These are phyloP conservation scores for Atta texana DNA, from an alignment of 1,140 invertebrate genomes.

Conservation along the genomic window DNA sequence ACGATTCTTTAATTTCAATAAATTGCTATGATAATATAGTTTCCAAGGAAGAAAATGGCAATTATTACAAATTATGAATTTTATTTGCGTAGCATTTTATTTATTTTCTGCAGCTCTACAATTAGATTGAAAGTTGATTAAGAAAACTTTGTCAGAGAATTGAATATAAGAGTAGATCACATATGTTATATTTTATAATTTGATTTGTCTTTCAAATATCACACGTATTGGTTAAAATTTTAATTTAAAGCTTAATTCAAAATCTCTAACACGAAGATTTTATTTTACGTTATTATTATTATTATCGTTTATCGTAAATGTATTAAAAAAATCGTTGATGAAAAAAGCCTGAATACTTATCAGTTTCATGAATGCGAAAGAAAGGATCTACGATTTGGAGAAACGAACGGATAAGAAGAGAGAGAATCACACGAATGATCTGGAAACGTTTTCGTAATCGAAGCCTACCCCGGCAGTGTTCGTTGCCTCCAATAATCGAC, in stretches of 20 bases:
- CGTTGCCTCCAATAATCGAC: conserved; percentile 22
- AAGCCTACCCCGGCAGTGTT: conserved; percentile 10
- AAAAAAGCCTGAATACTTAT: not conserved
- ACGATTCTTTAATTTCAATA: no score
- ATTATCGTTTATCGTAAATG: not conserved
- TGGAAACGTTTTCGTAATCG: conserved; percentile 52
- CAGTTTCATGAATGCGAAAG: not conserved
- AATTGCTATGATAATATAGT: not conserved
- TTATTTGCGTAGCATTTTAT: not conserved
- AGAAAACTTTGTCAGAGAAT: not conserved
- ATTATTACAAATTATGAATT: not conserved
- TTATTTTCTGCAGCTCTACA: not conserved
- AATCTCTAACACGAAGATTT: not conserved
- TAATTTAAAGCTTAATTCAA: not conserved
- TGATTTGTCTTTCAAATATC: not conserved
- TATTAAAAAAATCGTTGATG: not conserved
- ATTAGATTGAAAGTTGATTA: conserved; percentile 19
- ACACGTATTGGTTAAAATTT: not conserved
- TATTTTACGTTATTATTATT: not conserved
- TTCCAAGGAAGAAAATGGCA: not conserved
- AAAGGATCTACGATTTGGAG: not conserved
- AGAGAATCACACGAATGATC: conserved; percentile 21
- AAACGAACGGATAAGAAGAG: not conserved
- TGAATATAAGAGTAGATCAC: not conserved
- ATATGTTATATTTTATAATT: not conserved